A percentile compares a stretch with the other conserved stretches of the same genome.
These are phyloP conservation scores for Halichondria panicea DNA, from an alignment of 37 sponge, comb jelly and placozoan genomes.

Conservation along the genomic window DNA sequence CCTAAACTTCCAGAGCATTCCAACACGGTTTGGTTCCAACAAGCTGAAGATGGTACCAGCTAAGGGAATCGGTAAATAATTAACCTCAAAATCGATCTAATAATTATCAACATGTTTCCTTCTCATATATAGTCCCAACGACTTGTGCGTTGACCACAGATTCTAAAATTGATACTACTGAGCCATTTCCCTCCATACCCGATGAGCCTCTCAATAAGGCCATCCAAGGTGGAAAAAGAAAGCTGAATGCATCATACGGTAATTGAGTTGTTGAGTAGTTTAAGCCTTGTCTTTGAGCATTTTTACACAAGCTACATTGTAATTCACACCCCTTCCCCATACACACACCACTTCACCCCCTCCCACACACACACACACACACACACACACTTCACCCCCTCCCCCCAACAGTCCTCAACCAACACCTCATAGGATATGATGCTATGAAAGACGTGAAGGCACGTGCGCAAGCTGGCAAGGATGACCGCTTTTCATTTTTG, in stretches of 20 bases:
- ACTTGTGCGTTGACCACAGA: background rate
- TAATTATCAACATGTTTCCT: too few species aligned
- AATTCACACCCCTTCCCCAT: too few species aligned
- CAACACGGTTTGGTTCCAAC: slow-evolving; percentile 12
- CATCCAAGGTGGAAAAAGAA: background rate
- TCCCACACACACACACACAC: slow-evolving; percentile 42
- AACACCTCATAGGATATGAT: background rate
- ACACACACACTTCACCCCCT: slow-evolving; percentile 33
- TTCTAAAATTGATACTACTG: background rate
- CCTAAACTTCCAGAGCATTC: background rate
- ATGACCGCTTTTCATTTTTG: background rate
- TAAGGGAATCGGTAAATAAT: background rate
- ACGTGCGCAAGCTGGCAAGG: background rate
- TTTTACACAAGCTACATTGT: too few species aligned
- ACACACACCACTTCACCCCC: background rate
- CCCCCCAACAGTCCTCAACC: background rate
- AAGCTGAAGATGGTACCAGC: background rate
- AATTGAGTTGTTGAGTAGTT: too few species aligned
- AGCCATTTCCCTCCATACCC: background rate
- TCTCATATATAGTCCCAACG: too few species aligned
- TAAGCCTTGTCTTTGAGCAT: too few species aligned
- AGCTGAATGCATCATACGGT: background rate
- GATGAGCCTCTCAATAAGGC: slow-evolving; percentile 3
- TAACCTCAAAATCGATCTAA: background rate
- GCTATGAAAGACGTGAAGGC: slow-evolving; percentile 11